These are phyloP conservation scores for Drosophila bocki DNA, from an alignment of 1,140 invertebrate genomes.

Conservation along the genomic window DNA sequence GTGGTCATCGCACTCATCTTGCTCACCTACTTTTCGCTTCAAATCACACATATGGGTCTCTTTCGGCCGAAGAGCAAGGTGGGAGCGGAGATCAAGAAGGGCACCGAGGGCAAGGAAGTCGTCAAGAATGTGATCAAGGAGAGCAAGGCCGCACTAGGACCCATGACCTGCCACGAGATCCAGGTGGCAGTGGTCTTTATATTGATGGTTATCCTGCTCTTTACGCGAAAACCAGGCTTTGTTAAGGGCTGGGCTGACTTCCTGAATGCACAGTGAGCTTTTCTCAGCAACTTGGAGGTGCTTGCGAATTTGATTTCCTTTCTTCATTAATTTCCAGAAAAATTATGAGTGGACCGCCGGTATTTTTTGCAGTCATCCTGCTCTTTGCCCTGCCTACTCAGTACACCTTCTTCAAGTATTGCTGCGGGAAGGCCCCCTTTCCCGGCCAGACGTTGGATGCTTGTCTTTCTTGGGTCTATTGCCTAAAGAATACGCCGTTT, in stretches of 20 bases:
- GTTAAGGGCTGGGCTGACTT: constrained; percentile 61
- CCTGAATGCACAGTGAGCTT: constrained; percentile 69
- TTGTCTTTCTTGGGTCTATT: constrained; percentile 57
- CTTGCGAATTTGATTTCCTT: background rate
- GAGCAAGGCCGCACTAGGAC: constrained; percentile 91
- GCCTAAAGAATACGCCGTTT: constrained; percentile 52
- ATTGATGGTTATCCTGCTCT: constrained; percentile 91
- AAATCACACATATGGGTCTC: constrained; percentile 90
- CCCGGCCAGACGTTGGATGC: constrained; percentile 54
- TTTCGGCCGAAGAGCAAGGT: constrained; percentile 87
- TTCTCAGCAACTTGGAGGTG: constrained; percentile 5
- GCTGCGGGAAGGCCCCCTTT: constrained; percentile 59
- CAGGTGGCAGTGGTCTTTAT: constrained; percentile 91
- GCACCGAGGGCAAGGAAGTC: constrained; percentile 86
- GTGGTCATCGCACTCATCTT: constrained; percentile 90
- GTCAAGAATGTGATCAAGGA: constrained; percentile 88
- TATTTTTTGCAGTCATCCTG: constrained; percentile 87
- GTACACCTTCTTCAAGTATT: constrained; percentile 76
- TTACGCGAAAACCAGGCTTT: constrained; percentile 92
- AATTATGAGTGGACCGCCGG: constrained; percentile 92
- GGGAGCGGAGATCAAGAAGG: constrained; percentile 86
- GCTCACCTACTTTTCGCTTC: constrained; percentile 89
- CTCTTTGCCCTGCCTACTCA: constrained; percentile 93
- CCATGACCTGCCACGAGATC: constrained; percentile 92
- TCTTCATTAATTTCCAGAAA: constrained; percentile 81